Base-by-base conservation (phyloP, 1,140 invertebrate genomes). In the Drosophila tsacasi region DNA sequence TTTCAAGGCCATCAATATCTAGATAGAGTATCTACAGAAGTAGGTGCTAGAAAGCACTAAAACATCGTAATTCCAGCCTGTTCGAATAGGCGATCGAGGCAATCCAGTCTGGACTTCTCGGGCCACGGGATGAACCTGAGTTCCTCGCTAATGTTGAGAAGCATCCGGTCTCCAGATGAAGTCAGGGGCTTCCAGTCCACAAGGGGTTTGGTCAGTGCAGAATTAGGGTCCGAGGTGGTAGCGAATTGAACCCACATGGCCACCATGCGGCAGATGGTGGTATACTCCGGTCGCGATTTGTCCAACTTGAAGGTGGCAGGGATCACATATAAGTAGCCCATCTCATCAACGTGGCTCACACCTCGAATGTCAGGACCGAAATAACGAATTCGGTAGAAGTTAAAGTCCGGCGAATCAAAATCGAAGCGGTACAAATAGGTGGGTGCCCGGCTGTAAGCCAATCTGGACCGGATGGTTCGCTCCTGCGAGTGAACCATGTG, bases 291-390 rank as follows among this genome's bases (percentile, higher is more conserved):
- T 1, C 91, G 67, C 7, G 81, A 81, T 9, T 71, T 69, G 23
- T 93, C 86, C 76, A 93, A 57, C 60, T 93, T 93, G 13, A 86
- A 82, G 23, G 93, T 93, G 27, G 93, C 75, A 27, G 86, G 83
- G 27, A 93, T 93, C 55, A 93, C 92, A 78, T 95, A 96, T 12
- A 96, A 68, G 83, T 96, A 96, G 37, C 94, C 94, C 8, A 96
- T 35, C 57, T 96, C 95, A 67, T 96, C 95, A 0, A 92, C 94
- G 82, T 96, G 95, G 50, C 80, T 91, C 3, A 93, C 93, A 27
- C 95, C 94, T 79, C 92, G 76, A 6, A 92, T 58, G 1, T 57
- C 44, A 3, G 71, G 68, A 1, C 86, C 91, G 2, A 54, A n/a
- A 5, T 40, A 67, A 6, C 85, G 81, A 46, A 72, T 85, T 27